A percentile compares a stretch with the other conserved stretches of the same genome.
Conservation (phyloP, 2,888 invertebrate species). For the Drosophila parthenogenetica region DNA sequence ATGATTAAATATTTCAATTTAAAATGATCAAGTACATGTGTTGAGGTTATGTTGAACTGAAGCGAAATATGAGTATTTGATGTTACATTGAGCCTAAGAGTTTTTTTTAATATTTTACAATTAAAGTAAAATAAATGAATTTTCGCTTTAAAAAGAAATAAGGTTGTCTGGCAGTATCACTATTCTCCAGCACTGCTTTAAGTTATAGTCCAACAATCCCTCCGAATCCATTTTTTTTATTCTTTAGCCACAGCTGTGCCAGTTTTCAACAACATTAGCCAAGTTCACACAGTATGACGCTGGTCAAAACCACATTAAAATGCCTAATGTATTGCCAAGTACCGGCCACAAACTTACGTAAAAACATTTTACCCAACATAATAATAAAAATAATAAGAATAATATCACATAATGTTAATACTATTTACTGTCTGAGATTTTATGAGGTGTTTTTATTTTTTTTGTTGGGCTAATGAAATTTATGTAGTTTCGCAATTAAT, state of each 20-base stretch:
- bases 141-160: too few species aligned
- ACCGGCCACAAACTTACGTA: not conserved
- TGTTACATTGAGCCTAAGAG: too few species aligned
- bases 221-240: too few species aligned
- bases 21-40: too few species aligned
- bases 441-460: not conserved
- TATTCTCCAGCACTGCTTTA: too few species aligned
- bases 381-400: constrained; percentile 4
- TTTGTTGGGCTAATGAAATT: not conserved
- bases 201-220: too few species aligned
- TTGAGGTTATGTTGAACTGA: too few species aligned
- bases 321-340: constrained; percentile 5
- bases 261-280: not conserved
- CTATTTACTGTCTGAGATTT: constrained; percentile 10
- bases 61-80: too few species aligned
- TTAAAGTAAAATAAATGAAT: too few species aligned
- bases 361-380: not conserved
- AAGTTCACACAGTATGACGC: not conserved
- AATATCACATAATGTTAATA: not conserved
- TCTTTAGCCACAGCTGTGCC: not conserved
- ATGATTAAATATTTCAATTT: too few species aligned
- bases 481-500: constrained; percentile 30
- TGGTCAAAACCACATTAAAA: not conserved
- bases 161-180: too few species aligned
- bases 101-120: too few species aligned